phyloP scores from a whole-genome alignment of 2,797 vertebrate genomes.

The Hoplostethus atlanticus region DNA sequence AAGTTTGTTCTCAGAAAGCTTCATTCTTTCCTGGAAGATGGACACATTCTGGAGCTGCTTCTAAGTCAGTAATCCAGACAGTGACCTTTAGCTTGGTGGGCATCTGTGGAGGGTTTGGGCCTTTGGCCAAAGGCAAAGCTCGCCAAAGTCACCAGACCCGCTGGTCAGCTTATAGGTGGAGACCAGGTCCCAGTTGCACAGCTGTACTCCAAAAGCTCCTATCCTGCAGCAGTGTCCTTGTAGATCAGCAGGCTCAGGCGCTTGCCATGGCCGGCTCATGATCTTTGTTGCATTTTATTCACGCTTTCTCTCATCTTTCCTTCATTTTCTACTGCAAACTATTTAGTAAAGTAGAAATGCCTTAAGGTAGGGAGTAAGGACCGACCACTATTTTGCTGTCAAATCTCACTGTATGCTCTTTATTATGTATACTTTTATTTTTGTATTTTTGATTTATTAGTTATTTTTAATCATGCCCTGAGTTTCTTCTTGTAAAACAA shows the following conservation, averaged over 20 bases:
- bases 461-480: background rate
- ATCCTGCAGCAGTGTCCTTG: too few relatives aligned
- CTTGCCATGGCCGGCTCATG: too few relatives aligned
- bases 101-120: background rate
- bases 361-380: background rate
- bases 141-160: background rate
- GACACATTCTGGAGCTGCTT: constrained; percentile 16
- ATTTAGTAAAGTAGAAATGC: background rate
- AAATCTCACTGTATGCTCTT: too few relatives aligned
- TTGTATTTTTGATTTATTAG: background rate
- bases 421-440: background rate
- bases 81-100: background rate
- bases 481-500: background rate
- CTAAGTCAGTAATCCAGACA: background rate
- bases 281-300: background rate
- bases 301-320: background rate
- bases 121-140: background rate
- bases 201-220: background rate
- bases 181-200: background rate
- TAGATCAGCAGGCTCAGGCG: too few relatives aligned
- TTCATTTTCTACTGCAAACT: background rate
- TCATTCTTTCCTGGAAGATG: background rate
- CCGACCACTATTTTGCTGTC: too few relatives aligned
- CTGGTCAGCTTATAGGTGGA: background rate
- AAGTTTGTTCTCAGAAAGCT: constrained; percentile 24